phyloP scores from a whole-genome alignment of 2,888 invertebrate genomes.

The Vanessa cardui region DNA sequence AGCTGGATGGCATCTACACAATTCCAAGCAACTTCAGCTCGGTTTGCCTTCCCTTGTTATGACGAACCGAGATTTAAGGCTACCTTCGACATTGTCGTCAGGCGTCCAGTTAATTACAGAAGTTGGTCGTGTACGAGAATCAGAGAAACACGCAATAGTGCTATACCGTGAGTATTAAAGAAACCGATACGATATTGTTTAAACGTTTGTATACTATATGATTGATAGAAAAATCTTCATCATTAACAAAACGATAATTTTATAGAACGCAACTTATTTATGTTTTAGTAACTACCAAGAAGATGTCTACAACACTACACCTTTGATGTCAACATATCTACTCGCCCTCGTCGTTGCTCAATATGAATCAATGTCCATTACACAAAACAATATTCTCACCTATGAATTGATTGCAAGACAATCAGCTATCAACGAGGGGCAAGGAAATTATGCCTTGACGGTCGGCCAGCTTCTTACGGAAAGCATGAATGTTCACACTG shows the following conservation, averaged over 20 bases:
- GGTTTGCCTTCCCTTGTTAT: conserved; percentile 90
- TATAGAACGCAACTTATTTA: no score
- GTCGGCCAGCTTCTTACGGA: conserved; percentile 69
- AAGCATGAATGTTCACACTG: conserved; percentile 83
- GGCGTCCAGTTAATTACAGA: conserved; percentile 74
- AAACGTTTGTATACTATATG: background rate
- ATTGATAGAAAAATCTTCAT: no score
- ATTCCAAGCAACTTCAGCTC: conserved; percentile 86
- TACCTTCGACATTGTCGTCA: conserved; percentile 86
- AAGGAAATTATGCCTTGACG: conserved; percentile 68
- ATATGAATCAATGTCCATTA: conserved; percentile 59
- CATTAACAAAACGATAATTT: no score
- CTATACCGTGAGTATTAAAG: conserved; percentile 49
- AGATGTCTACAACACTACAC: conserved; percentile 68
- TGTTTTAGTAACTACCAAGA: conserved; percentile 56
- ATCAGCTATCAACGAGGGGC: conserved; percentile 58
- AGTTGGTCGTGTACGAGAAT: conserved; percentile 85
- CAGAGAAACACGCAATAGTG: conserved; percentile 40
- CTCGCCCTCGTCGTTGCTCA: conserved; percentile 87
- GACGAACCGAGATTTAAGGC: conserved; percentile 93
- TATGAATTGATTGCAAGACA: conserved; percentile 77
- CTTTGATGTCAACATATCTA: conserved; percentile 85
- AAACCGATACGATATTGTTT: no score
- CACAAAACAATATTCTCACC: conserved; percentile 36
- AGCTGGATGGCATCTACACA: conserved; percentile 87